Percentiles rank a stretch among this genome's conserved stretches.
phyloP scores from a whole-genome alignment of 2,113 vertebrate genomes.

The Benitochromis conjunctus region DNA sequence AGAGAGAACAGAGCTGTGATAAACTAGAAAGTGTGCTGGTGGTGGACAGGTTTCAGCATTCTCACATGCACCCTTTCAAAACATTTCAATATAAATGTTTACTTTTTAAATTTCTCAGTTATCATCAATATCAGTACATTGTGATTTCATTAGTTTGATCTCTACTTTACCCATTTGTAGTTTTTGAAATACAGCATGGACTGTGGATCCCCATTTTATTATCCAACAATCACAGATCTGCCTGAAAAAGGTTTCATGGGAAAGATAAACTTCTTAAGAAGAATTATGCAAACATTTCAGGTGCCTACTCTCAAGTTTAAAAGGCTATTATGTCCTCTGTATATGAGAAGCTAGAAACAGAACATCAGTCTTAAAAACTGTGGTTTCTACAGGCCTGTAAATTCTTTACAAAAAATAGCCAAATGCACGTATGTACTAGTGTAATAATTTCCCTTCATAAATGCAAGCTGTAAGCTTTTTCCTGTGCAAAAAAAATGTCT shows the following conservation, averaged over 20 bases:
- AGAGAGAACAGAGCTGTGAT: background rate
- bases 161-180: background rate
- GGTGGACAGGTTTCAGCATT: background rate
- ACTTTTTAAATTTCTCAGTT: too few species aligned
- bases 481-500: background rate
- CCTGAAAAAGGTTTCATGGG: background rate
- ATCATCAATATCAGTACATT: background rate
- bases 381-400: background rate
- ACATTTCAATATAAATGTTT: too few species aligned
- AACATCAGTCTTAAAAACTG: background rate
- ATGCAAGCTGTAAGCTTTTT: background rate
- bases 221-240: background rate
- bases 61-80: background rate
- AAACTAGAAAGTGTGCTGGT: background rate
- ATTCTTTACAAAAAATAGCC: background rate
- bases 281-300: background rate
- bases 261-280: background rate
- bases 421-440: rapidly evolving
- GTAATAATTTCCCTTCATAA: background rate
- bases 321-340: background rate
- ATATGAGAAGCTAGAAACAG: background rate
- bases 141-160: background rate
- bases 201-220: background rate
- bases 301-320: background rate
- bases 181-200: background rate